Evolutionary conservation across 2,797 vertebrate species (phyloP).

Genomic region (Rhinella marina): DNA sequence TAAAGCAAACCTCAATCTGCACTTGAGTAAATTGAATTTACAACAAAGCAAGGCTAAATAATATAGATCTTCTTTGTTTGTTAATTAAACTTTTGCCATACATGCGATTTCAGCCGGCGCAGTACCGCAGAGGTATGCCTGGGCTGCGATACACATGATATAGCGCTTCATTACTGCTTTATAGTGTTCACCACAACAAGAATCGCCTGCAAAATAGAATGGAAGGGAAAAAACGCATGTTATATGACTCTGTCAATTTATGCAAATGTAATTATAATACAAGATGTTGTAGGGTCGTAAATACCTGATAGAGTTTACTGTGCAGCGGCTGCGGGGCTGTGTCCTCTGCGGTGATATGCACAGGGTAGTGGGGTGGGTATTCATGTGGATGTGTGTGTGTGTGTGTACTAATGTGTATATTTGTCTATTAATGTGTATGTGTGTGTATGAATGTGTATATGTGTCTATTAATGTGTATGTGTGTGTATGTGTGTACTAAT

Average conservation of each 20-base stretch:
- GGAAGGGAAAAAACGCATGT: neutral
- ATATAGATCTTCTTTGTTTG: conserved; percentile 38
- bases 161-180: conserved; percentile 46
- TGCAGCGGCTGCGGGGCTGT: neutral
- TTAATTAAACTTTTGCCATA: conserved; percentile 60
- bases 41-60: conserved; percentile 41
- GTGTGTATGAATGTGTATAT: neutral
- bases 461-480: too few species aligned
- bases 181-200: conserved; percentile 1
- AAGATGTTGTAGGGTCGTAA: conserved; percentile 30
- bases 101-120: conserved; percentile 45
- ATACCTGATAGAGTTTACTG: conserved; percentile 25
- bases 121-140: neutral
- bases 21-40: conserved; percentile 52
- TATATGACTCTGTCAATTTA: conserved; percentile 17
- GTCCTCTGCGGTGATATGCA: neutral
- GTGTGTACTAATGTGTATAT: neutral
- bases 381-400: neutral
- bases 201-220: neutral
- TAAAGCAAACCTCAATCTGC: conserved; percentile 44
- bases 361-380: neutral
- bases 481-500: neutral
- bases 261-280: conserved; percentile 26
- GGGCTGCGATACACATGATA: conserved; percentile 45
- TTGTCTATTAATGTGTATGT: conserved; percentile 2